Evolutionary conservation across 2,113 vertebrate genomes (phyloP).

Genomic region (Gymnocephalus cernua): DNA sequence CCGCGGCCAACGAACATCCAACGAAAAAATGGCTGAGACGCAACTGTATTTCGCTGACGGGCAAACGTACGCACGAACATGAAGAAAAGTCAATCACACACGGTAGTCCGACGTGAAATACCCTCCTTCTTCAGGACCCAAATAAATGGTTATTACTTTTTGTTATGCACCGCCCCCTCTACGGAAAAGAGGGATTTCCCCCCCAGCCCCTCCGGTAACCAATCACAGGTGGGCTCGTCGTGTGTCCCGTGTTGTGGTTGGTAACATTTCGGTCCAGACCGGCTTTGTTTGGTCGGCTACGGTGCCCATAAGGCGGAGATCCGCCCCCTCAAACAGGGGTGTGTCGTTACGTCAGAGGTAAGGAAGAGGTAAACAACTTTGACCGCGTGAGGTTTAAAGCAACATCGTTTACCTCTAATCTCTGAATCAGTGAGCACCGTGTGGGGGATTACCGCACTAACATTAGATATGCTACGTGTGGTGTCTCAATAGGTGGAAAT

Average conservation of each 20-base stretch:
- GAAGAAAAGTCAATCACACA: constrained; percentile 48
- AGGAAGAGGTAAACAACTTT: constrained; percentile 88
- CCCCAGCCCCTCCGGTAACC: constrained; percentile 72
- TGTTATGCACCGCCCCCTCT: constrained; percentile 81
- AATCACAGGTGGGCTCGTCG: constrained; percentile 66
- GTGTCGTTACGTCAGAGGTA: constrained; percentile 88
- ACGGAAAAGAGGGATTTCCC: constrained; percentile 75
- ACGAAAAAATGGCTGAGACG: neutral
- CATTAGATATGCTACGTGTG: neutral
- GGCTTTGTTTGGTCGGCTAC: constrained; percentile 52
- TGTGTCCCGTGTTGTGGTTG: constrained; percentile 65
- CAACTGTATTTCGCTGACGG: neutral
- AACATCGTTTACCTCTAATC: constrained; percentile 61
- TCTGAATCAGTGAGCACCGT: constrained; percentile 33
- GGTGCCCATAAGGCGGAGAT: constrained; percentile 56
- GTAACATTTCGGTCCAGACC: constrained; percentile 37
- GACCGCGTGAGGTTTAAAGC: constrained; percentile 87
- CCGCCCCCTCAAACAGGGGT: constrained; percentile 83
- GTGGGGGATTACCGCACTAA: constrained; percentile 26
- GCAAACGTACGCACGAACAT: constrained; percentile 17
- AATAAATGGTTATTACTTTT: constrained; percentile 84
- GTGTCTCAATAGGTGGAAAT: neutral
- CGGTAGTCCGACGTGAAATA: constrained; percentile 64
- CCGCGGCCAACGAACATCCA: neutral
- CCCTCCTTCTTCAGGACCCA: constrained; percentile 75